phyloP scores from a whole-genome alignment of 2,113 vertebrate species.

The Anolis sagrei region DNA sequence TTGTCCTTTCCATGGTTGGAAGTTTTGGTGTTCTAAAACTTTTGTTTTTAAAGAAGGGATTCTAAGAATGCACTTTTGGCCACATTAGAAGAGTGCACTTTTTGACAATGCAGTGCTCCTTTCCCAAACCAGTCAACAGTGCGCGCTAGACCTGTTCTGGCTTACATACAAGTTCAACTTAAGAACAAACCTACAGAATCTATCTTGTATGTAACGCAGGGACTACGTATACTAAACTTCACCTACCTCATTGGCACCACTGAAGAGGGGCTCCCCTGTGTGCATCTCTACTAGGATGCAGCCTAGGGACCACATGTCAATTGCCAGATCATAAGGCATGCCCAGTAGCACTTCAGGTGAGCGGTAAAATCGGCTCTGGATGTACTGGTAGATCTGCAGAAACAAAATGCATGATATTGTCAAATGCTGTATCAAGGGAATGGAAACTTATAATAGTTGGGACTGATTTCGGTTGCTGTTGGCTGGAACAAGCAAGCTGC shows the following conservation, averaged over 20 bases:
- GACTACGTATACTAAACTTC: too few species aligned
- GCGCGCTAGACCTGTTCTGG: too few species aligned
- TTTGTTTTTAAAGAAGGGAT: too few species aligned
- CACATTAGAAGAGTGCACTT: too few species aligned
- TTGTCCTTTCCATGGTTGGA: too few species aligned
- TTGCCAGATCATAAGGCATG: conserved; percentile 93
- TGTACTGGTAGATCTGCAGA: conserved; percentile 93
- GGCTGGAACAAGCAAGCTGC: neutral
- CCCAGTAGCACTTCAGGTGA: conserved; percentile 93
- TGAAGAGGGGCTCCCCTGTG: conserved; percentile 94
- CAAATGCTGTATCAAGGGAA: neutral
- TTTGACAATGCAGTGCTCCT: too few species aligned
- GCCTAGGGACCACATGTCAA: conserved; percentile 96
- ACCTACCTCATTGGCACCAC: conserved; percentile 92
- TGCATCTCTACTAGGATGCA: conserved; percentile 97
- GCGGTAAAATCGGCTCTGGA: conserved; percentile 95
- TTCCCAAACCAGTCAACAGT: too few species aligned
- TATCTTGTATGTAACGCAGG: too few species aligned
- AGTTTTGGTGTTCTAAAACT: too few species aligned
- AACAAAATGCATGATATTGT: neutral
- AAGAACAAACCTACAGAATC: too few species aligned
- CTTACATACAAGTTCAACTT: too few species aligned
- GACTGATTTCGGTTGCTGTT: neutral
- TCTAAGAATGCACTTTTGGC: too few species aligned
- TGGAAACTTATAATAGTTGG: neutral